phyloP scores from a whole-genome alignment of 1,140 invertebrate genomes.

The Harpegnathos saltator region DNA sequence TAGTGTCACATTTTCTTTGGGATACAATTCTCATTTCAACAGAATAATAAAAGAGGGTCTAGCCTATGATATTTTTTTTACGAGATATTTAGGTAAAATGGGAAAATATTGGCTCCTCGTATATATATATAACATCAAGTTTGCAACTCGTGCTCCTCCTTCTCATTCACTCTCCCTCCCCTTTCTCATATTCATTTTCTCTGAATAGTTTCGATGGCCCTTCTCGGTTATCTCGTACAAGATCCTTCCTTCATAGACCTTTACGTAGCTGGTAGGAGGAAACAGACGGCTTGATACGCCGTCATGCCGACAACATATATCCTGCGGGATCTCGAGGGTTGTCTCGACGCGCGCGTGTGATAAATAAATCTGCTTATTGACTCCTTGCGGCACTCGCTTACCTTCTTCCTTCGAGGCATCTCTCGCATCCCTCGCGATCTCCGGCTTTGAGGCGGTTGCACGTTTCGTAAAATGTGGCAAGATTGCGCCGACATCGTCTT shows the following conservation, averaged over 20 bases:
- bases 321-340: slow-evolving; percentile 62
- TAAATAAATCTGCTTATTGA: slow-evolving; percentile 75
- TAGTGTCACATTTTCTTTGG: no score
- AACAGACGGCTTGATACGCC: slow-evolving; percentile 46
- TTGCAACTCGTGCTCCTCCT: no score
- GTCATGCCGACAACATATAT: slow-evolving; percentile 45
- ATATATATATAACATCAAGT: not conserved
- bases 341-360: slow-evolving; percentile 53
- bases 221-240: slow-evolving; percentile 7
- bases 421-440: slow-evolving; percentile 18
- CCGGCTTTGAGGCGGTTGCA: slow-evolving; percentile 37
- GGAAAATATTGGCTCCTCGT: not conserved
- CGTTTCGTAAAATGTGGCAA: slow-evolving; percentile 35
- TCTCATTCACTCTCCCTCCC: not conserved
- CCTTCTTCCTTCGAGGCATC: slow-evolving; percentile 13
- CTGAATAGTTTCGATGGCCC: not conserved
- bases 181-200: slow-evolving; percentile 8
- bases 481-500: slow-evolving; percentile 17
- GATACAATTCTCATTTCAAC: slow-evolving; percentile 28
- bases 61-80: slow-evolving; percentile 26
- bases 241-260: not conserved
- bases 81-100: slow-evolving; percentile 9
- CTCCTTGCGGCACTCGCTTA: slow-evolving; percentile 24
- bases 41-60: slow-evolving; percentile 30
- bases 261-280: slow-evolving; percentile 29